Base-by-base conservation (phyloP, 1,140 invertebrate species). In the Drosophila miranda region DNA sequence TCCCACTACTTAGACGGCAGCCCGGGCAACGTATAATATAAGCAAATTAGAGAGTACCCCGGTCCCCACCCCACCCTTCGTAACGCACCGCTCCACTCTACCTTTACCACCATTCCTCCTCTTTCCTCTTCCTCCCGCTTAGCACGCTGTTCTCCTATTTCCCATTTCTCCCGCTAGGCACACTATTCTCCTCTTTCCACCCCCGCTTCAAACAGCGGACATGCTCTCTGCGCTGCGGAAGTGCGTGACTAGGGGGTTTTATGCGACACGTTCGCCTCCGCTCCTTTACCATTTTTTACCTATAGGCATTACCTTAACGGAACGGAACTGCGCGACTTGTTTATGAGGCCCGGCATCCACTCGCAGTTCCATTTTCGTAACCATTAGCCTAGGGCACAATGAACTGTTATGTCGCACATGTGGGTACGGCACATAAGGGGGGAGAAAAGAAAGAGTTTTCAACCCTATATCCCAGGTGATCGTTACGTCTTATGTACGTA, bases 231-330 rank as follows among this genome's bases (percentile, higher is more conserved):
- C 41, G 44, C 52, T 81, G 62, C 81, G 81, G 81, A 86, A 87
- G 81, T 86, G 82, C 81, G 81, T 86, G 81, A 86, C 82, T 86
- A 81, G 81, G 48, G 74, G 69, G 66, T 87, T 87, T 87, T 86
- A 77, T 77, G 72, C 54, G 80, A 84, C 80, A 84, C 75, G 75
- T 78, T 78, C 76, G 21, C 30, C 28, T 45, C 54, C 59, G 11
- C 16, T 16, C 38, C 38, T 41, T 45, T 23, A 9, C 19, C 38
- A 9, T 38, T 38, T 5, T 14, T n/a, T 50, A 13, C 7, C 46
- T 23, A n/a, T 51, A 16, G 54, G 3, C 23, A 41, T 60, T 63
- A 43, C 62, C 62, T 43, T 61, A 48, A 42, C 45, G 46, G 49
- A 52, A 61, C 64, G 67, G 70, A 82, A 76, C 57, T 69, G 59